Base-by-base conservation (phyloP, 2,113 vertebrate genomes). In the Apteryx mantelli region DNA sequence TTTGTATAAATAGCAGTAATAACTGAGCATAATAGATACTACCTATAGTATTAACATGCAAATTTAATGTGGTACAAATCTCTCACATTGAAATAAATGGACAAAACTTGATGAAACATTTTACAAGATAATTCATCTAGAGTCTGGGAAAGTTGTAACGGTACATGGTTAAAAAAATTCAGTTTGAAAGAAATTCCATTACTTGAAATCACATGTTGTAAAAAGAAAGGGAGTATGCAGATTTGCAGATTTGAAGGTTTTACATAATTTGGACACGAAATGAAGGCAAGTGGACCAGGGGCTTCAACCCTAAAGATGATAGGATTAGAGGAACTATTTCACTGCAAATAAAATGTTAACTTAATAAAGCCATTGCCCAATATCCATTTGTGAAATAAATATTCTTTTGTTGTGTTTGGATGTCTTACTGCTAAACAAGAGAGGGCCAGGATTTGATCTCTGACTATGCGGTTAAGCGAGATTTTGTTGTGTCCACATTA, bases 401-500 rank as follows among this genome's bases (percentile, higher is more conserved):
- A 84, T 79, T 71, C 77, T 68, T 93, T 70, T 52, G 50, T 68
- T 65, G 52, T 65, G 52, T 79, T 94, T 94, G 63, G 56, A 85
- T 48, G 46, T n/a, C 0, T 0, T 16, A 58, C 40, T 4, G 1
- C 58, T 91, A 87, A 93, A 97, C 36, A 92, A 87, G 95, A 85
- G 52, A 21, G 60, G 56, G n/a, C 53, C 84, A 66, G 3, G 13
- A 85, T 85, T 82, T 87, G 91, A 94, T 94, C 74, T 92, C 81
- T 61, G 81, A 87, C 74, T 70, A 92, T 28, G 82, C 5, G 6
- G 82, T 0, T 0, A 93, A 90, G 65, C 30, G 82, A 82, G 84
- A 89, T 95, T 92, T 95, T 95, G 78, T 82, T 87, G 56, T 82
- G 91, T 90, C 84, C 77, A 76, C 61, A 34, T 94, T 94, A 97